Percentiles rank a stretch among this genome's conserved stretches.
Conservation (phyloP, 2,797 vertebrate genomes). For the Limosa lapponica region DNA sequence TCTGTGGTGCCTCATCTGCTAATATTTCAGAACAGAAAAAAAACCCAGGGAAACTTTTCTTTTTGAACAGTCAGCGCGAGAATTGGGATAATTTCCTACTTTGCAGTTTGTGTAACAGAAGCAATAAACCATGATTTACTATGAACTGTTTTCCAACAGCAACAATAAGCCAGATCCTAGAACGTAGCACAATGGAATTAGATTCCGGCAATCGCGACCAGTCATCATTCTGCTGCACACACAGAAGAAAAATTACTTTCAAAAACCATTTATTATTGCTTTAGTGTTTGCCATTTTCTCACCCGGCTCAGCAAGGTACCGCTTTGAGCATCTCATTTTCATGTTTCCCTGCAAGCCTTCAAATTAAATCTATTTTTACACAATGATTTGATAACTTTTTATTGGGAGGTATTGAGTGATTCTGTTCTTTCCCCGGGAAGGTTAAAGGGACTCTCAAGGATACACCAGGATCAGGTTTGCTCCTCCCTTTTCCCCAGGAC, state of each 20-base stretch:
- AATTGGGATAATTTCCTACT: not conserved
- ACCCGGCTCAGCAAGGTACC: not conserved
- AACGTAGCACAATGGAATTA: rapidly evolving
- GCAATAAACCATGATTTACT: conserved; percentile 16
- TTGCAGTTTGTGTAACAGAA: not conserved
- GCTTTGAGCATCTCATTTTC: not conserved
- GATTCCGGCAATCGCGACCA: not conserved
- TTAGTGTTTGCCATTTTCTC: not conserved
- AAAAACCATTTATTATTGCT: not conserved
- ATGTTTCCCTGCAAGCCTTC: not conserved
- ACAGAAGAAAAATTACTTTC: not conserved
- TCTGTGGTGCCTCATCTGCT: not conserved
- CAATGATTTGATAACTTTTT: not conserved
- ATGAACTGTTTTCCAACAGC: not conserved
- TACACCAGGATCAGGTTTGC: not conserved
- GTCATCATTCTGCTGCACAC: not conserved
- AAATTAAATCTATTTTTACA: not conserved
- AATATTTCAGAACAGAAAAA: not conserved
- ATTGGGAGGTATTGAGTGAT: conserved; percentile 15
- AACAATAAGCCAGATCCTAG: conserved; percentile 9
- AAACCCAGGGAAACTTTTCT: not conserved
- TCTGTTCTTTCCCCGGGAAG: not conserved
- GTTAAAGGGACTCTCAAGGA: not conserved
- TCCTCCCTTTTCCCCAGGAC: not conserved
- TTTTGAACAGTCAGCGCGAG: not conserved